phyloP scores from a whole-genome alignment of 2,888 invertebrate genomes.

The Ferdinandea cuprea region DNA sequence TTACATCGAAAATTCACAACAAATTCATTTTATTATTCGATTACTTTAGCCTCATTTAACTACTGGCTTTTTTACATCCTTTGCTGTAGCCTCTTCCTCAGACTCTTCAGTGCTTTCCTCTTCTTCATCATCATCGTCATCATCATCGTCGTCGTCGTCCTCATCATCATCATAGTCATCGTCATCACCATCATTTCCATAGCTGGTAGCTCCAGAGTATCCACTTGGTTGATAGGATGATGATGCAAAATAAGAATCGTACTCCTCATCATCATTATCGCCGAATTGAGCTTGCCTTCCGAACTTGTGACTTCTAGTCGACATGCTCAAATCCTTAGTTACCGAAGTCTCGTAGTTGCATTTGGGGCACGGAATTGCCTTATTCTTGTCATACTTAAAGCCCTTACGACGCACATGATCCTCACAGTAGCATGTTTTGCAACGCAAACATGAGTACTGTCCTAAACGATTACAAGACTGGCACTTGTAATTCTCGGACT shows the following conservation, averaged over 20 bases:
- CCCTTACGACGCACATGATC: slow-evolving; percentile 97
- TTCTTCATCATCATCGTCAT: slow-evolving; percentile 76
- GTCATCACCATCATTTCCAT: slow-evolving; percentile 82
- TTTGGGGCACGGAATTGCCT: slow-evolving; percentile 95
- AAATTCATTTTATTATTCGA: neutral
- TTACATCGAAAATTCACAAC: slow-evolving; percentile 2
- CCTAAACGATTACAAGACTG: slow-evolving; percentile 97
- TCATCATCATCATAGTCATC: slow-evolving; percentile 84
- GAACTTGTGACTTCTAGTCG: slow-evolving; percentile 95
- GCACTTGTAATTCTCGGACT: slow-evolving; percentile 98
- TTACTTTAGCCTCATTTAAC: slow-evolving; percentile 19
- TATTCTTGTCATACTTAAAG: slow-evolving; percentile 93
- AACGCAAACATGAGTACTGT: slow-evolving; percentile 96
- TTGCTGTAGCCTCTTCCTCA: slow-evolving; percentile 68
- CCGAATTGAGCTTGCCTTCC: slow-evolving; percentile 90
- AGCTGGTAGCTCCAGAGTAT: slow-evolving; percentile 67
- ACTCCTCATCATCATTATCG: slow-evolving; percentile 86
- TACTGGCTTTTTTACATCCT: slow-evolving; percentile 25
- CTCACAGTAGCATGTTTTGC: slow-evolving; percentile 98
- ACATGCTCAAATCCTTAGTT: slow-evolving; percentile 97
- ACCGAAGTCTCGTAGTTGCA: slow-evolving; percentile 96
- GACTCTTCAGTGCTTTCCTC: slow-evolving; percentile 76
- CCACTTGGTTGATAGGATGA: slow-evolving; percentile 78
- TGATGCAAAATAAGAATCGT: slow-evolving; percentile 78
- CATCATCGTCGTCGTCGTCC: slow-evolving; percentile 78